Conservation (phyloP, 2,797 vertebrate species). For the Paratrypauchen microcephalus region DNA sequence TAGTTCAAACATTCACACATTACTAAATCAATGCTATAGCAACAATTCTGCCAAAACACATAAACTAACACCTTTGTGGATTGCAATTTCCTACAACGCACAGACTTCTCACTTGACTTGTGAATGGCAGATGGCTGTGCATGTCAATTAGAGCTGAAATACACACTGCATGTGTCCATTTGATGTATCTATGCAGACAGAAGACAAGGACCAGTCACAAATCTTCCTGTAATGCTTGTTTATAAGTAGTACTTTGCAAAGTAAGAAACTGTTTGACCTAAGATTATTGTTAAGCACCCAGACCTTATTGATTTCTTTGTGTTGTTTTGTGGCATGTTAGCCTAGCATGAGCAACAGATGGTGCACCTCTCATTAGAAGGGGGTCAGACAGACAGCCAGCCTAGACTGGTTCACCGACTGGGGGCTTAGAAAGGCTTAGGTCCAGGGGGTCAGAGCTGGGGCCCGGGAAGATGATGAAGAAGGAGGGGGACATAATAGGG, state of each 20-base stretch:
- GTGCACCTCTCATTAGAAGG: constrained; percentile 58
- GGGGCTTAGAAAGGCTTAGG: constrained; percentile 68
- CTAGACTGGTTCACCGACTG: constrained; percentile 67
- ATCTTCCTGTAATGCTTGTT: not conserved
- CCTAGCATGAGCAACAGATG: constrained; percentile 63
- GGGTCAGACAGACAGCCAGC: constrained; percentile 68
- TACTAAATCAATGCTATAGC: constrained; percentile 1
- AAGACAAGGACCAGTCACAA: not conserved
- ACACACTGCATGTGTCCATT: not conserved
- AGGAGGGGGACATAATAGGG: constrained; percentile 13
- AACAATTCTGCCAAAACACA: not conserved
- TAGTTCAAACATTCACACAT: not conserved
- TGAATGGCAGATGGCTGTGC: not conserved
- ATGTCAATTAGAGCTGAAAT: not conserved
- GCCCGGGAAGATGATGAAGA: constrained; percentile 14
- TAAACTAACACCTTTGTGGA: constrained; percentile 22
- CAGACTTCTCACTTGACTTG: constrained; percentile 19
- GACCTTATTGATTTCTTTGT: constrained; percentile 12
- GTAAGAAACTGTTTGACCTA: not conserved
- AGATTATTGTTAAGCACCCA: constrained; percentile 1
- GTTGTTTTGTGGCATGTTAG: constrained; percentile 48
- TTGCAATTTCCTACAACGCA: constrained; percentile 40
- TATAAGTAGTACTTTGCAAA: constrained; percentile 1
- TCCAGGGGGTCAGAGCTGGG: constrained; percentile 33
- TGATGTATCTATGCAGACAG: not conserved